A percentile compares a stretch with the other conserved stretches of the same genome.
Conservation (phyloP, 2,797 vertebrate species). For the Anguilla obscura region DNA sequence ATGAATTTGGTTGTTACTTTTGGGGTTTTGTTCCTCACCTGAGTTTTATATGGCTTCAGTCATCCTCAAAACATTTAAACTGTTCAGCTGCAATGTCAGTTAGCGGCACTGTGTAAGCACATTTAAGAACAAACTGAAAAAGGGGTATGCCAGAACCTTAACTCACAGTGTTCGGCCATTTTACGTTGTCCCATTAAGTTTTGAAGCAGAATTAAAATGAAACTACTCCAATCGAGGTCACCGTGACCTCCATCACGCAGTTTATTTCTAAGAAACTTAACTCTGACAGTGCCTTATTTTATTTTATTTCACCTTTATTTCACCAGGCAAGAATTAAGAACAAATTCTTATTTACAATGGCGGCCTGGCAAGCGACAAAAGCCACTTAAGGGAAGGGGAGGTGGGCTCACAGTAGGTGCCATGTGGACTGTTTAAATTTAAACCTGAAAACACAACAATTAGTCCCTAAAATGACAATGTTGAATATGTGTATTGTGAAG, state of each 20-base stretch:
- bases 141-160: background rate
- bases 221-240: slow-evolving; percentile 9
- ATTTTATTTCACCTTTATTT: too few relatives aligned
- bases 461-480: background rate
- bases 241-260: background rate
- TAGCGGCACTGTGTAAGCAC: background rate
- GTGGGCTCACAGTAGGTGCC: background rate
- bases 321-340: too few relatives aligned
- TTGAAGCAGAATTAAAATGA: background rate
- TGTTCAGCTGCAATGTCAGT: background rate
- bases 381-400: too few relatives aligned
- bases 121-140: background rate
- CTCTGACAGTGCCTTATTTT: background rate
- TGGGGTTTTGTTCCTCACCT: background rate
- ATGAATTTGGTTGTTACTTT: background rate
- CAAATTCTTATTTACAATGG: too few relatives aligned
- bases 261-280: background rate
- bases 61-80: background rate
- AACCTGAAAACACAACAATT: background rate
- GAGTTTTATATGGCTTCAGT: background rate
- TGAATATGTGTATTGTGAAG: slow-evolving; percentile 34
- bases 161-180: background rate
- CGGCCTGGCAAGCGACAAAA: too few relatives aligned
- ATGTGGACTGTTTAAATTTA: slow-evolving; percentile 17
- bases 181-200: background rate